A percentile compares a stretch with the other conserved stretches of the same genome.
phyloP scores from a whole-genome alignment of 2,797 vertebrate genomes.

The Rachycentron canadum region DNA sequence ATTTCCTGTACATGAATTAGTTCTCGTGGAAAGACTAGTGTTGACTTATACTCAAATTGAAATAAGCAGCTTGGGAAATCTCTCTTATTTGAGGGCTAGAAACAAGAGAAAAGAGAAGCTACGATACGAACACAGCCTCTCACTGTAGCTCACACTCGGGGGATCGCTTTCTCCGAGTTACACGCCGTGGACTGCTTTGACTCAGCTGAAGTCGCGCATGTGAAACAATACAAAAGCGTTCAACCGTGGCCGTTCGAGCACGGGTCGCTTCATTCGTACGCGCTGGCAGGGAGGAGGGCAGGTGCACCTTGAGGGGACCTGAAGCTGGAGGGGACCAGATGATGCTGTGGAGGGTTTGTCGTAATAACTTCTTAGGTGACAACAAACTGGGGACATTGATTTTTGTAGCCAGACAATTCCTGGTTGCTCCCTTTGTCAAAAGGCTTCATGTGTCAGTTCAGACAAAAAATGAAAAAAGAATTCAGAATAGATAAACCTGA shows the following conservation, averaged over 20 bases:
- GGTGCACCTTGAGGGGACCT: conserved; percentile 23
- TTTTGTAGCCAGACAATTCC: conserved; percentile 25
- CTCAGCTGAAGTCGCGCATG: conserved; percentile 28
- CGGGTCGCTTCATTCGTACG: conserved; percentile 43
- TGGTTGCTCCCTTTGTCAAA: conserved; percentile 25
- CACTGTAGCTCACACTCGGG: conserved; percentile 17
- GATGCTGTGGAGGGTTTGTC: conserved; percentile 28
- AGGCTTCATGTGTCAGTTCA: conserved; percentile 12
- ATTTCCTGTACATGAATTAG: conserved; percentile 63
- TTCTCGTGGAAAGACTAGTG: conserved; percentile 27
- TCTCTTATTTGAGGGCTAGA: conserved; percentile 3
- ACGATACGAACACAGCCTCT: conserved; percentile 10
- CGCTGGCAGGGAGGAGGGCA: conserved; percentile 8
- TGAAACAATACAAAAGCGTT: conserved; percentile 50
- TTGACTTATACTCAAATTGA: conserved; percentile 40
- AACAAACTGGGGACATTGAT: conserved; percentile 26
- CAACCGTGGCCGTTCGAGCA: conserved; percentile 33
- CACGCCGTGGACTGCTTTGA: conserved; percentile 23
- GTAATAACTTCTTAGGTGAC: conserved; percentile 29
- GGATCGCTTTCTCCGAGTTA: neutral
- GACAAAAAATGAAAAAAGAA: conserved; percentile 11
- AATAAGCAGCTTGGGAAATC: conserved; percentile 48
- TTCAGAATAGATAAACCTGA: conserved; percentile 22
- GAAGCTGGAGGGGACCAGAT: conserved; percentile 35
- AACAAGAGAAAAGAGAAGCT: conserved; percentile 11